Evolutionary conservation across 2,888 invertebrate genomes (phyloP), one percentile per base, ranked within the genome.

Genomic region (Thysanoteuthis rhombus): DNA sequence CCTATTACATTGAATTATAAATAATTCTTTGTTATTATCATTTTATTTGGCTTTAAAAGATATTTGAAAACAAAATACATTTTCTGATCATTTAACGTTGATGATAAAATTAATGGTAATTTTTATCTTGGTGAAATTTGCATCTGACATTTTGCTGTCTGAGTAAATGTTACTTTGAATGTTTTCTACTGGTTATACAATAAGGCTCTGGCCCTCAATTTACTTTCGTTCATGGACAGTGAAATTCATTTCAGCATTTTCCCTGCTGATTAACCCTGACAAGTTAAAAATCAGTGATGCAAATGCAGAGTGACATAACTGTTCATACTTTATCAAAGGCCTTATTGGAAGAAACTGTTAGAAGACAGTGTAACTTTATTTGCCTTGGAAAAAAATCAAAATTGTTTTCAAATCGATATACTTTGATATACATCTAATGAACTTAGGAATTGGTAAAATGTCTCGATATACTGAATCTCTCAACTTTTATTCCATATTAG

Each of bases 401-500:
- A n/a, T 75, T 75, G 16, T 36, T 75, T n/a, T n/a, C n/a, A 75
- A 75, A 19, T 75, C 36, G 4, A 75, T n/a, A 75, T n/a, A 75
- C n/a, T 75, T 22, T 75, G 8, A 10, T 36, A n/a, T n/a, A 75
- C 75, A 36, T 75, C n/a, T n/a, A 75, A 75, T 75, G n/a, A 75
- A 75, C 75, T 16, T 75, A 36, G 75, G 75, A 75, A 75, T 36
- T 36, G 75, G 19, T 75, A 75, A n/a, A n/a, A 75, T 16, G 19
- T 75, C 75, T 75, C 16, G 75, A 16, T 75, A 75, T 75, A n/a
- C 75, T 75, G 75, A 75, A 75, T n/a, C n/a, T 75, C 75, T 75
- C 16, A n/a, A 36, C 16, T n/a, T 75, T n/a, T 32, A 32, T 92
- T 92, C 42, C 92, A 92, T 92, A 92, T 92, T 92, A 92, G n/a